A percentile compares a stretch with the other conserved stretches of the same genome.
Conservation (phyloP, 1,140 invertebrate species). For the Aphaenogaster ashmeadi region DNA sequence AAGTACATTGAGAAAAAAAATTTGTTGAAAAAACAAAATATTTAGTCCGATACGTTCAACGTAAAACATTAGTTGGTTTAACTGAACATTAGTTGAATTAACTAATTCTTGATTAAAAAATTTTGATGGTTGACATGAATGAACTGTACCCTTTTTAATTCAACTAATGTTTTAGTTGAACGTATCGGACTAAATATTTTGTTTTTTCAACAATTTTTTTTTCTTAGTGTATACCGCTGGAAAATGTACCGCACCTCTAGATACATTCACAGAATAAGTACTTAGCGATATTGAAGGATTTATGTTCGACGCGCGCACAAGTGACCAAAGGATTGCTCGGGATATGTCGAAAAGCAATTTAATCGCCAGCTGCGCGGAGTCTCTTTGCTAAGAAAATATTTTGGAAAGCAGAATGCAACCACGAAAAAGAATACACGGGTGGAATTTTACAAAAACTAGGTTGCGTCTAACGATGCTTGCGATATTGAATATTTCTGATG, state of each 20-base stretch:
- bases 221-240: not conserved
- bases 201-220: no score
- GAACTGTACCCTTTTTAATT: no score
- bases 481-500: constrained; percentile 39
- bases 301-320: not conserved
- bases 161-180: no score
- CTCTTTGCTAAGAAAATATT: constrained; percentile 48
- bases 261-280: constrained; percentile 18
- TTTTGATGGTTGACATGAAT: no score
- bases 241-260: not conserved
- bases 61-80: no score
- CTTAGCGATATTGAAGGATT: constrained; percentile 32
- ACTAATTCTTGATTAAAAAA: no score
- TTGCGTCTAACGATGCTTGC: not conserved
- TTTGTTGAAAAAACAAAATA: no score
- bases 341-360: constrained; percentile 9
- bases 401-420: not conserved
- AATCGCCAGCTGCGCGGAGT: constrained; percentile 4
- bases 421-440: not conserved
- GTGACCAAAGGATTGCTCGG: not conserved
- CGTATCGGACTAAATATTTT: no score
- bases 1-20: not conserved
- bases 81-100: no score
- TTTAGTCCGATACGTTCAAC: no score
- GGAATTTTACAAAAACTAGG: constrained; percentile 18